These are phyloP conservation scores for Mobula birostris DNA, from an alignment of 2,113 vertebrate genomes.

Conservation along the genomic window DNA sequence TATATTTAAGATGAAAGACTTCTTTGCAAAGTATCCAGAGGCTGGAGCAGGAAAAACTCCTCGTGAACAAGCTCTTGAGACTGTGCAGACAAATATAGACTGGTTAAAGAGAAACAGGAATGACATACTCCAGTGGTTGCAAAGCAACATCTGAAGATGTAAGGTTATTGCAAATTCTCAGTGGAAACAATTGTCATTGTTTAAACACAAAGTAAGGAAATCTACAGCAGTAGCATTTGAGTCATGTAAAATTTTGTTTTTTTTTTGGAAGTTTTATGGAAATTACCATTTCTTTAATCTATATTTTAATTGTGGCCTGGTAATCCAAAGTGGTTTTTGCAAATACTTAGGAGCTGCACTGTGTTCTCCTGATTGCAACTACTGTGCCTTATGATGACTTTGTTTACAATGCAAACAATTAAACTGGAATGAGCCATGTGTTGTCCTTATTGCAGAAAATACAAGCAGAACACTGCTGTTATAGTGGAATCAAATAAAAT, in stretches of 20 bases:
- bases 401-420: background rate
- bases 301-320: background rate
- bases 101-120: constrained; percentile 68
- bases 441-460: background rate
- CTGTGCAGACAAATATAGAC: constrained; percentile 76
- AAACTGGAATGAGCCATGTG: background rate
- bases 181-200: background rate
- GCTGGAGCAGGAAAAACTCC: constrained; percentile 79
- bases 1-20: constrained; percentile 75
- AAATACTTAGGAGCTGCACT: background rate
- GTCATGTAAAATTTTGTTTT: background rate
- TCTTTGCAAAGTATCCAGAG: constrained; percentile 73
- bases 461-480: background rate
- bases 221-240: background rate
- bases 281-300: background rate
- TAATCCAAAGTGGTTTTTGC: background rate
- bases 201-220: background rate
- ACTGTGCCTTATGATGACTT: background rate
- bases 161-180: background rate
- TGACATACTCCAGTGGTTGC: constrained; percentile 66
- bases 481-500: background rate
- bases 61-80: constrained; percentile 78
- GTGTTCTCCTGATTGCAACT: background rate
- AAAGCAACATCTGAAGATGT: constrained; percentile 40
- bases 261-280: background rate